Evolutionary conservation across 2,797 vertebrate genomes (phyloP).

Genomic region (Acipenser transmontanus): DNA sequence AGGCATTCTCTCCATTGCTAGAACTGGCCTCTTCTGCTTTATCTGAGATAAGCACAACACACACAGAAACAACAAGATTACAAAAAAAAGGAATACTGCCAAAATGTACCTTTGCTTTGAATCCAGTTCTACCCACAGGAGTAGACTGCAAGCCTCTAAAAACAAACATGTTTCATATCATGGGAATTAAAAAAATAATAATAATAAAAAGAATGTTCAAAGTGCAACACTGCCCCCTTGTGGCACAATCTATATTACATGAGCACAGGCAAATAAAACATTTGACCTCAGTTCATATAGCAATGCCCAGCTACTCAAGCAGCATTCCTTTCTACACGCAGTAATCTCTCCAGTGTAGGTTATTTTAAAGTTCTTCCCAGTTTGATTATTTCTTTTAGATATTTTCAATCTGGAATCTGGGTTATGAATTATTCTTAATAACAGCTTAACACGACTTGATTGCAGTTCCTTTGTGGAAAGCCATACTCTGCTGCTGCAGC

Average conservation of each 20-base stretch:
- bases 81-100: not conserved
- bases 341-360: too few species aligned
- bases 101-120: too few species aligned
- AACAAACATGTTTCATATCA: not conserved
- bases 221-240: constrained; percentile 13
- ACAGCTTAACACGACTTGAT: constrained; percentile 17
- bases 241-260: not conserved
- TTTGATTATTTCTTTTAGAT: too few species aligned
- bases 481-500: constrained; percentile 33
- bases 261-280: too few species aligned
- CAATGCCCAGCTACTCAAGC: too few species aligned
- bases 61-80: not conserved
- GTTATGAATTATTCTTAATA: too few species aligned
- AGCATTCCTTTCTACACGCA: too few species aligned
- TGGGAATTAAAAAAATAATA: not conserved
- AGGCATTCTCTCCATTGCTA: constrained; percentile 18
- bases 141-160: not conserved
- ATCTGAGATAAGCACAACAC: constrained; percentile 23
- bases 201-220: not conserved
- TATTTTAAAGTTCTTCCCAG: too few species aligned
- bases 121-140: too few species aligned
- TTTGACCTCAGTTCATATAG: too few species aligned
- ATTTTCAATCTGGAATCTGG: too few species aligned
- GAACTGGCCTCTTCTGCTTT: constrained; percentile 32
- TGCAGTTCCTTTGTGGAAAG: constrained; percentile 29